These are phyloP conservation scores for Adelosebastes latens DNA, from an alignment of 2,797 vertebrate species.

Conservation along the genomic window DNA sequence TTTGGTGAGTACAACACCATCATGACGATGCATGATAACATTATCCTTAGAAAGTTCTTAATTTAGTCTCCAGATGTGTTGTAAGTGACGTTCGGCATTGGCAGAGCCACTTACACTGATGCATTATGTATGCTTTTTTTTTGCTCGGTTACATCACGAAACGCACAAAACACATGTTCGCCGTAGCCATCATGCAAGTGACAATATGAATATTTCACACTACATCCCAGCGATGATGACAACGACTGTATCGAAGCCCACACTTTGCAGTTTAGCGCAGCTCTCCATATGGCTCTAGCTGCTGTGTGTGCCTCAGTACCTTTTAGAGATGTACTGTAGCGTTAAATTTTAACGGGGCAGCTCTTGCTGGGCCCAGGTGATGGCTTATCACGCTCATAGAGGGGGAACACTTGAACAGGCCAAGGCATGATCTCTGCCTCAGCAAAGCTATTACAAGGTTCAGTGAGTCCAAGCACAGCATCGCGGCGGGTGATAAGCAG, in stretches of 20 bases:
- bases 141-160: conserved; percentile 22
- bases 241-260: conserved; percentile 6
- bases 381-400: conserved; percentile 74
- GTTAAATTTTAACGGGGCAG: conserved; percentile 66
- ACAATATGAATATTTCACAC: conserved; percentile 63
- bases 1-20: not conserved
- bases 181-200: conserved; percentile 11
- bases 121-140: conserved; percentile 26
- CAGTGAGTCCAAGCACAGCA: conserved; percentile 67
- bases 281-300: conserved; percentile 36
- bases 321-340: conserved; percentile 61
- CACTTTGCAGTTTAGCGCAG: conserved; percentile 37
- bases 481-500: conserved; percentile 58
- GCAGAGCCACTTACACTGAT: conserved; percentile 10
- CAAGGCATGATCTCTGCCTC: conserved; percentile 76
- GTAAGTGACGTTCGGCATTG: not conserved
- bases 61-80: not conserved
- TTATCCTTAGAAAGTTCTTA: not conserved
- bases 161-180: conserved; percentile 40
- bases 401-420: conserved; percentile 69
- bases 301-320: conserved; percentile 38
- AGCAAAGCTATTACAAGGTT: conserved; percentile 82
- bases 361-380: conserved; percentile 60
- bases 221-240: conserved; percentile 11
- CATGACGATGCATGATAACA: not conserved